Evolutionary conservation across 2,113 vertebrate species (phyloP).

Genomic region (Halcyon senegalensis): DNA sequence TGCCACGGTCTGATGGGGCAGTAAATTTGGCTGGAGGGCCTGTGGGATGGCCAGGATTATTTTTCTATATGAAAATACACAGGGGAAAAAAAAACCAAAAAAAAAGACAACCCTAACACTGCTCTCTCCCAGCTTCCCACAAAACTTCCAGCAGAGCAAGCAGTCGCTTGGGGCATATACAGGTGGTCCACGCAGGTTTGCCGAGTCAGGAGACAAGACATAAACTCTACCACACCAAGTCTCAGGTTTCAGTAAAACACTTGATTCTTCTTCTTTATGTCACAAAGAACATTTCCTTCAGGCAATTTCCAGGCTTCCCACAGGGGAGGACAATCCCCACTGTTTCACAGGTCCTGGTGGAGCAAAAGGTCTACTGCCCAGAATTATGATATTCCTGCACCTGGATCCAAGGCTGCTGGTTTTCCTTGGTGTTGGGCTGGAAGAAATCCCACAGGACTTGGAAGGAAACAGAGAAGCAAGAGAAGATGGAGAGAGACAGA

Average conservation of each 20-base stretch:
- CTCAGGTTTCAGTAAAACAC: not conserved
- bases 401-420: not conserved
- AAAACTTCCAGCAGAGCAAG: not conserved
- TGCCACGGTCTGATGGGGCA: fast-evolving
- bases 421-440: not conserved
- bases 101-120: not conserved
- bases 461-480: not conserved
- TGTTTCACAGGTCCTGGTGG: not conserved
- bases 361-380: not conserved
- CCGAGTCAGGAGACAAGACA: not conserved
- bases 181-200: not conserved
- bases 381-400: not conserved
- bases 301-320: not conserved
- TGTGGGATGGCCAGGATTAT: not conserved
- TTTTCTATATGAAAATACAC: not conserved
- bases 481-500: not conserved
- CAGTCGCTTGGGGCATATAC: not conserved
- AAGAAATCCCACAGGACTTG: not conserved
- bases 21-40: not conserved
- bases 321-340: not conserved
- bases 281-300: not conserved
- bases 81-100: fast-evolving
- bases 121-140: not conserved
- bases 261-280: not conserved
- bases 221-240: not conserved